Base-by-base conservation (phyloP, 1,140 invertebrate genomes). In the Coptotermes formosanus region DNA sequence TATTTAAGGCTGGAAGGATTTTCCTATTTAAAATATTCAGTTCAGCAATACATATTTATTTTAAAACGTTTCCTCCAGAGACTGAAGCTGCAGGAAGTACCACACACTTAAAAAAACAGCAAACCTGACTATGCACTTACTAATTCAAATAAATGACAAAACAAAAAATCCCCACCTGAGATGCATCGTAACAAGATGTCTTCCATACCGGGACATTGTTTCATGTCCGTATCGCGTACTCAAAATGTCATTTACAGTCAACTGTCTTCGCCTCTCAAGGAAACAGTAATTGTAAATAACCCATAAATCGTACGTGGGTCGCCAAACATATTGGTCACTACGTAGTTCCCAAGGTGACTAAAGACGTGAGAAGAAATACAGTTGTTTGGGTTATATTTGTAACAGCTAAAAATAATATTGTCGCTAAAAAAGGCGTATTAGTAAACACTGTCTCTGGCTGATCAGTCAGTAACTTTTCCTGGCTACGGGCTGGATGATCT, bases 91-190 rank as follows among this genome's bases (percentile, higher is more conserved):
- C 16, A 64, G 16, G 59, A 19, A 25, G 23, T 4, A n/a, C 2
- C 64, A n/a, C 25, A 69, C 25, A 69, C 64, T 23, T 69, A 25
- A 9, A 1, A 2, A 69, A 69, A 30, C 64, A 69, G 12, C 64
- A n/a, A n/a, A n/a, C 64, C 64, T 69, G 64, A 69, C 64, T 69
- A 69, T n/a, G 64, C 64, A n/a, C 64, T 69, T 69, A 69, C n/a
- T 21, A 69, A 69, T 69, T 69, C 64, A 69, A 69, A 69, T 25
- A 69, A 69, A n/a, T 69, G 64, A 69, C 16, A 69, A 30, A 9
- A 55, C 11, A 55, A 69, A n/a, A n/a, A n/a, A n/a, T n/a, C n/a
- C 3, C 7, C 64, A 25, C n/a, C 14, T 69, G 21, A 7, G 64
- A n/a, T n/a, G 64, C 64, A n/a, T 64, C 7, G 59, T 16, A 64